Conservation (phyloP, 2,888 invertebrate genomes). For the Erynnis tages region DNA sequence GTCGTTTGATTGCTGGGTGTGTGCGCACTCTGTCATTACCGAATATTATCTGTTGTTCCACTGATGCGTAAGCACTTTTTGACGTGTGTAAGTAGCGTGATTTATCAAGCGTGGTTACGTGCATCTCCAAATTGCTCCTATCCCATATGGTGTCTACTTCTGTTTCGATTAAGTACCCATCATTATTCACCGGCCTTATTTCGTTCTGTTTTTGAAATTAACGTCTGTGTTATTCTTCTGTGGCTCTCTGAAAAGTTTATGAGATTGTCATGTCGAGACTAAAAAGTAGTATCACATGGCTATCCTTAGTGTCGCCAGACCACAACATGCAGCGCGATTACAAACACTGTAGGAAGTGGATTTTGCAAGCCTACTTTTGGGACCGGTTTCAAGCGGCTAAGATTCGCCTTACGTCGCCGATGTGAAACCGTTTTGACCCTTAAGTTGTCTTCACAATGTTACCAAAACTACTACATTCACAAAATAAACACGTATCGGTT, state of each 20-base stretch:
- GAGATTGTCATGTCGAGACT: conserved; percentile 19
- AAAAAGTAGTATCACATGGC: background rate
- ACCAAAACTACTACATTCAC: background rate
- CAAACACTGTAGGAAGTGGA: conserved; percentile 46
- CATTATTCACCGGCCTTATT: conserved; percentile 5
- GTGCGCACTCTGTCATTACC: conserved; percentile 63
- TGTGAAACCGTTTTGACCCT: conserved; percentile 36
- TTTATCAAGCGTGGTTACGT: conserved; percentile 57
- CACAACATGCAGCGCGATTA: conserved; percentile 33
- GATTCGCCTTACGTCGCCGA: conserved; percentile 51
- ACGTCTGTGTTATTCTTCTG: conserved; percentile 12
- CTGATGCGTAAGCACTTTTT: conserved; percentile 62
- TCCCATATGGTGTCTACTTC: conserved; percentile 44
- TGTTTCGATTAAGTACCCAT: conserved; percentile 41
- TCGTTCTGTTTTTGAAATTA: conserved; percentile 38
- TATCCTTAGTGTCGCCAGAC: conserved; percentile 24
- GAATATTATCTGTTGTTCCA: conserved; percentile 59
- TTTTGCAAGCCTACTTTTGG: conserved; percentile 71
- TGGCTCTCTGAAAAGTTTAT: conserved; percentile 18
- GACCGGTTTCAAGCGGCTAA: conserved; percentile 62
- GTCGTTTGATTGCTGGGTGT: conserved; percentile 63
- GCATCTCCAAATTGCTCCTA: conserved; percentile 43
- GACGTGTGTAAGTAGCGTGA: conserved; percentile 66
- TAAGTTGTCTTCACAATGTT: conserved; percentile 20
- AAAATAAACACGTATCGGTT: no score